Percentiles rank a stretch among this genome's conserved stretches.
These are phyloP conservation scores for Protodeltote pygarga DNA, from an alignment of 2,888 invertebrate genomes.

Conservation along the genomic window DNA sequence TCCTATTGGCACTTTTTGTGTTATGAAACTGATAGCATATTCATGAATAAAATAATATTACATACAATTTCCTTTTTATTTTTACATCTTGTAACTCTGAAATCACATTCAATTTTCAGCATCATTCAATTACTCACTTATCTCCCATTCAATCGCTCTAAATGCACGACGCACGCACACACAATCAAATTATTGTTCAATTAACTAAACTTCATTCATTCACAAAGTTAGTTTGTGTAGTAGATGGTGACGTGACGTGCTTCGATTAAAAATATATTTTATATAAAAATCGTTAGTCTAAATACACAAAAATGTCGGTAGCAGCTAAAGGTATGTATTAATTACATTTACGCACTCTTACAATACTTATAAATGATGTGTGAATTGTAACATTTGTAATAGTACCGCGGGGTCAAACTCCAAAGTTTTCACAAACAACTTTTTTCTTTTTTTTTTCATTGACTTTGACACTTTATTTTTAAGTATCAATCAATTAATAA, in stretches of 20 bases:
- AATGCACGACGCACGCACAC: no score
- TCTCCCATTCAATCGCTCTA: constrained; percentile 33
- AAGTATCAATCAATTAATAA: not conserved
- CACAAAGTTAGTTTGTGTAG: constrained; percentile 37
- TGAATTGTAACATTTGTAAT: not conserved
- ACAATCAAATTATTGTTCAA: constrained; percentile 8
- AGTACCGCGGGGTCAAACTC: constrained; percentile 57
- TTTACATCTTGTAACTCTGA: constrained; percentile 20
- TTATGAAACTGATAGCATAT: no score
- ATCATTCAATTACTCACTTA: constrained; percentile 40
- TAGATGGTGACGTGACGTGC: constrained; percentile 23
- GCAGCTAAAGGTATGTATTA: constrained; percentile 74
- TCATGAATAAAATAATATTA: no score
- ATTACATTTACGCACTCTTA: not conserved
- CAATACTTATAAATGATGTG: not conserved
- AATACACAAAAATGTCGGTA: constrained; percentile 67
- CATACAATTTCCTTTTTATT: not conserved
- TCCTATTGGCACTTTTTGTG: no score
- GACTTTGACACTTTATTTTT: not conserved
- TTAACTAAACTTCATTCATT: constrained; percentile 40
- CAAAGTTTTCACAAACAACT: constrained; percentile 38
- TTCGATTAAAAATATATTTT: constrained; percentile 2
- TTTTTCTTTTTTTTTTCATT: not conserved
- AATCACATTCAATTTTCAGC: constrained; percentile 38
- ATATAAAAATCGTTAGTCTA: not conserved